phyloP scores from a whole-genome alignment of 2,888 invertebrate genomes.

The Dasypolia templi region DNA sequence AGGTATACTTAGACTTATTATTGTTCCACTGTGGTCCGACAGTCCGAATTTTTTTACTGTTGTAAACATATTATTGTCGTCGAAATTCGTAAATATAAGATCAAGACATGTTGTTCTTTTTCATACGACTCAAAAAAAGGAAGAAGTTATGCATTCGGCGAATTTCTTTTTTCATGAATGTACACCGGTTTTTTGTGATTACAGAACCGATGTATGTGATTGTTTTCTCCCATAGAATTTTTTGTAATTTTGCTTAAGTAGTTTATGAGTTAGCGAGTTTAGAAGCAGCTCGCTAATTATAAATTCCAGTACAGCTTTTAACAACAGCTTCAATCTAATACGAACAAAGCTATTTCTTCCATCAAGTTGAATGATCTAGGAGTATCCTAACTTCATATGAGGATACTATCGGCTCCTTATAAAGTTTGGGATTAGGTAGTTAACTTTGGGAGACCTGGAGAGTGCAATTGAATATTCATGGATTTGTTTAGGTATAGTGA shows the following conservation, averaged over 20 bases:
- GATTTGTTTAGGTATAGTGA: conserved; percentile 24
- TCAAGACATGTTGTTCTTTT: too few species aligned
- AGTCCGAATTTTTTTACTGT: too few species aligned
- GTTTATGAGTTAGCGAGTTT: not conserved
- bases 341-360: conserved; percentile 19
- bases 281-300: not conserved
- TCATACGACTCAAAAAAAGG: not conserved
- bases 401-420: conserved; percentile 21
- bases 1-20: too few species aligned
- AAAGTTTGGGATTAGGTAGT: conserved; percentile 37
- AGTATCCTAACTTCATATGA: conserved; percentile 38
- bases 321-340: conserved; percentile 13
- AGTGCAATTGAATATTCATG: conserved; percentile 52
- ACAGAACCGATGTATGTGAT: too few species aligned
- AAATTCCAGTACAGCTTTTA: not conserved
- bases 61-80: too few species aligned
- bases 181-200: not conserved
- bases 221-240: not conserved
- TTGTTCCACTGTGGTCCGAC: too few species aligned
- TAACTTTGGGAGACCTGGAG: conserved; percentile 41
- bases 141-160: not conserved
- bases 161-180: not conserved
- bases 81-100: too few species aligned
- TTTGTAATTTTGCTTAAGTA: not conserved
- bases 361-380: conserved; percentile 36